phyloP scores from a whole-genome alignment of 2,888 invertebrate species.

The Drosophila mettleri region DNA sequence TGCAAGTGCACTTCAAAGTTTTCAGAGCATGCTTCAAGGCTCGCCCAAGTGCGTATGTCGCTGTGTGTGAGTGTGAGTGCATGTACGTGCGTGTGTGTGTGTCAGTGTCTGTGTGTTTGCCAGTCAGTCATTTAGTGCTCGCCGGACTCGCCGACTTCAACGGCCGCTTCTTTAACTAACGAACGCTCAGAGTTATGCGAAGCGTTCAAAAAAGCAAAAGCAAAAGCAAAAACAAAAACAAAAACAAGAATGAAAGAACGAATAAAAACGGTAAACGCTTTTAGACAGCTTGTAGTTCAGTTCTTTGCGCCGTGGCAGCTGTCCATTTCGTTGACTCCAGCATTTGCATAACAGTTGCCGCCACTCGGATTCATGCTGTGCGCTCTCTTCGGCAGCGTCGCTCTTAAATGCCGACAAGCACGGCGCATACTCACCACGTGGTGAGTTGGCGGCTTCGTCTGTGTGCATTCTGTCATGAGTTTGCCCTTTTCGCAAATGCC shows the following conservation, averaged over 20 bases:
- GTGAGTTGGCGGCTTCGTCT: constrained; percentile 15
- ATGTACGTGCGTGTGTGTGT: constrained; percentile 55
- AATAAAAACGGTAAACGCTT: constrained; percentile 47
- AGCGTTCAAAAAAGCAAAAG: constrained; percentile 29
- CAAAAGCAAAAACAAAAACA: not conserved
- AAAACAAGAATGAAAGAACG: not conserved
- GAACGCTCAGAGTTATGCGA: constrained; percentile 47
- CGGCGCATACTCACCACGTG: constrained; percentile 38
- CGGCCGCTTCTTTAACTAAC: constrained; percentile 34
- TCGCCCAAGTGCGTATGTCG: constrained; percentile 54
- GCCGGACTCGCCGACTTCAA: constrained; percentile 42
- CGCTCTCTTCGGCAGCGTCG: not conserved
- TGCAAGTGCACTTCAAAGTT: constrained; percentile 74
- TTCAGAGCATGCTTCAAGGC: constrained; percentile 72
- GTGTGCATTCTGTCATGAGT: constrained; percentile 17
- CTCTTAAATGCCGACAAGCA: constrained; percentile 18
- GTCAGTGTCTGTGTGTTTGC: constrained; percentile 12
- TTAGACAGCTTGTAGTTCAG: constrained; percentile 45
- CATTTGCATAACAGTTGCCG: constrained; percentile 41
- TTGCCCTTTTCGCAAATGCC: constrained; percentile 21
- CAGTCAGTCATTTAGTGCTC: constrained; percentile 28
- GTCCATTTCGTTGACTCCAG: constrained; percentile 23
- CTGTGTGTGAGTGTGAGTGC: constrained; percentile 5
- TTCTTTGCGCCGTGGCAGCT: constrained; percentile 20
- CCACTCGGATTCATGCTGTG: not conserved